Base-by-base conservation (phyloP, 2,888 invertebrate genomes). In the Leuctra nigra region DNA sequence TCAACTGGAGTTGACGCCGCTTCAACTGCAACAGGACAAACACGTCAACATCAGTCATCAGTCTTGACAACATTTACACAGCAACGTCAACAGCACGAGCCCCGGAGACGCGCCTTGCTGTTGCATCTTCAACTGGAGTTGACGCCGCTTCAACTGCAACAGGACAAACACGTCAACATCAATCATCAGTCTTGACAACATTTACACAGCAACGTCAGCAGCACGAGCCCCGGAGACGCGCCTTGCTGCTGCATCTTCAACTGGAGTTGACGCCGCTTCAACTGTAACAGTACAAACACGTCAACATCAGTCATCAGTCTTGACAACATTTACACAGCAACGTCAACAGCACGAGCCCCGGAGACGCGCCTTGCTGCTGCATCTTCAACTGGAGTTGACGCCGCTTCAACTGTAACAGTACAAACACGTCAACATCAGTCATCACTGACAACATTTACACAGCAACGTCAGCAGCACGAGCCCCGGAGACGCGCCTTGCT, bases 181-280 rank as follows among this genome's bases (percentile, higher is more conserved):
- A n/a, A n/a, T n/a, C n/a, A n/a, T n/a, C 91, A 91, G 69, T 90
- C 88, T 73, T 89, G 87, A 71, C 92, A 93, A 73, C 91, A 92
- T 73, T 91, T 91, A 70, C 86, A 87, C 67, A 94, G 79, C 65
- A 94, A 79, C 56, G 89, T 86, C 58, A 92, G 81, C 66, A 93
- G 76, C 63, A 89, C 85, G 65, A 87, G 76, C 1, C 86, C 86
- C 1, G 86, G 85, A 18, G 82, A 80, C 53, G 81, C 78, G 47
- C 81, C 79, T 67, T 75, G 73, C 72, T 77, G 75, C 71, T 79
- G 75, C 54, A 75, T 77, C 64, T 74, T 76, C 71, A 80, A 71
- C 74, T 83, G 75, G 70, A 80, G 72, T 61, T 75, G 74, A 62
- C 82, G 78, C 39, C 86, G 78, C 70, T 91, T 89, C 67, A 91